Conservation (phyloP, 2,113 vertebrate species). For the Hippopotamus amphibius region DNA sequence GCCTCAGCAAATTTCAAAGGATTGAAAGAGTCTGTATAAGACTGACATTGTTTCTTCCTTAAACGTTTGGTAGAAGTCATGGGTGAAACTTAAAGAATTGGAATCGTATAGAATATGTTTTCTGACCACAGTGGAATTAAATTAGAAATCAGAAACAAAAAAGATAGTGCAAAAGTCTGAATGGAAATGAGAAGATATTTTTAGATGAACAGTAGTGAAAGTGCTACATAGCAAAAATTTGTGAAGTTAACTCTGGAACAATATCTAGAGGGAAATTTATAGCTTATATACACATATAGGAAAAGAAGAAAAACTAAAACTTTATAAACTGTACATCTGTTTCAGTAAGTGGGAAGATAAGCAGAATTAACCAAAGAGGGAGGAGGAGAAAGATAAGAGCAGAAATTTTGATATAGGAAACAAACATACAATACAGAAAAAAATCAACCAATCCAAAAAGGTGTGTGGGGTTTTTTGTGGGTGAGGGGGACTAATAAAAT, state of each 20-base stretch:
- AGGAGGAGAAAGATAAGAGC: neutral
- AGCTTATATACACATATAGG: neutral
- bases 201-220: conserved; percentile 11
- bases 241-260: neutral
- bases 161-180: neutral
- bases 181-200: conserved; percentile 27
- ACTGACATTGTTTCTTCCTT: conserved; percentile 1
- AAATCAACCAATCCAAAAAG: neutral
- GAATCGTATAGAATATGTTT: neutral
- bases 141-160: neutral
- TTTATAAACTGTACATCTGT: conserved; percentile 30
- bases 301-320: conserved; percentile 46
- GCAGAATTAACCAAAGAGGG: neutral
- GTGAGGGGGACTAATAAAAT: neutral
- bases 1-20: neutral
- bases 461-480: too few species aligned
- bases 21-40: neutral
- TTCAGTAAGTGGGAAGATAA: neutral
- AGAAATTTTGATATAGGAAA: neutral
- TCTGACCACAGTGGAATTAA: neutral
- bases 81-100: neutral
- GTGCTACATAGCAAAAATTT: conserved; percentile 6
- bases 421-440: neutral
- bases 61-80: neutral
- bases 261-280: neutral